Conservation (phyloP, 2,113 vertebrate genomes). For the Saccopteryx leptura region DNA sequence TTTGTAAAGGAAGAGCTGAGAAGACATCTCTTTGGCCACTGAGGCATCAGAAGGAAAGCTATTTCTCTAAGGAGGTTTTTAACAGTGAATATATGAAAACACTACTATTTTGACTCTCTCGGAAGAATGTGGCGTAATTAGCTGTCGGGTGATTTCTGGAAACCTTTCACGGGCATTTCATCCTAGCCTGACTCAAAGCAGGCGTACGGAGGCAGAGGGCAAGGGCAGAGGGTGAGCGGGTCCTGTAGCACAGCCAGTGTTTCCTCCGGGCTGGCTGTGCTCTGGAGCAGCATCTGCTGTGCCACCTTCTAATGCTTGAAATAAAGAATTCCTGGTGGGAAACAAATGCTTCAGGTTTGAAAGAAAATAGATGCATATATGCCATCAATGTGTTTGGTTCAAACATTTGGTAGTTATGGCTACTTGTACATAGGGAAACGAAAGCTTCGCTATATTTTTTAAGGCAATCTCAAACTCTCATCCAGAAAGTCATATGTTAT, state of each 20-base stretch:
- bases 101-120: neutral
- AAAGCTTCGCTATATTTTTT: neutral
- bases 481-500: neutral
- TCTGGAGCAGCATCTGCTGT: neutral
- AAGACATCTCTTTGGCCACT: slow-evolving; percentile 26
- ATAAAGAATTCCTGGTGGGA: neutral
- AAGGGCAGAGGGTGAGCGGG: neutral
- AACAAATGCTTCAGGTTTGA: slow-evolving; percentile 39
- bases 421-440: neutral
- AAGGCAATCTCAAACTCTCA: slow-evolving; percentile 33
- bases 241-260: neutral
- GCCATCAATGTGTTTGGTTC: neutral
- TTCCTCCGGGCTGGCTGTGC: slow-evolving; percentile 10
- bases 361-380: slow-evolving; percentile 6
- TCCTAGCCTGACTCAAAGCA: slow-evolving; percentile 52
- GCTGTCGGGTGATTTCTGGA: slow-evolving; percentile 59
- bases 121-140: slow-evolving; percentile 56
- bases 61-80: slow-evolving; percentile 70
- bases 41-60: slow-evolving; percentile 44
- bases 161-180: slow-evolving; percentile 62
- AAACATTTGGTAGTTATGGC: neutral
- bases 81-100: slow-evolving; percentile 55
- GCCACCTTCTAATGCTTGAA: neutral
- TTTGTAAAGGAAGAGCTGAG: slow-evolving; percentile 34
- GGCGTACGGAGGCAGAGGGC: neutral